A percentile compares a stretch with the other conserved stretches of the same genome.
Evolutionary conservation across 2,113 vertebrate genomes (phyloP).

Genomic region (Hyperopisus bebe): DNA sequence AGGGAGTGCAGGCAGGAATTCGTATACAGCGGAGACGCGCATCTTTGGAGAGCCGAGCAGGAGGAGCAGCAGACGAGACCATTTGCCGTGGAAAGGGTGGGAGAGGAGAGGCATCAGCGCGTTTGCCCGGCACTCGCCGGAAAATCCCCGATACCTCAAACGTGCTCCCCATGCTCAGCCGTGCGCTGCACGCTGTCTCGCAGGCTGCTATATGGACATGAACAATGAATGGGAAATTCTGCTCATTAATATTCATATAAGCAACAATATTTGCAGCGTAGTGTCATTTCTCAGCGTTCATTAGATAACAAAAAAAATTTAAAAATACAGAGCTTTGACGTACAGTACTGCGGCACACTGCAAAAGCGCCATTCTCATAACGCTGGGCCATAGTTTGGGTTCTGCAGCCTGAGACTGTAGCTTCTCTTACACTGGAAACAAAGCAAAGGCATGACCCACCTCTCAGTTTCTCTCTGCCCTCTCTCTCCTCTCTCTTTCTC

Average conservation of each 20-base stretch:
- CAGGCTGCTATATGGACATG: background rate
- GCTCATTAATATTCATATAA: background rate
- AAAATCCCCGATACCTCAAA: background rate
- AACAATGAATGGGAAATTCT: background rate
- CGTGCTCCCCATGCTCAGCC: background rate
- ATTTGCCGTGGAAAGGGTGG: background rate
- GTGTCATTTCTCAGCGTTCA: background rate
- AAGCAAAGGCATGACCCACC: constrained; percentile 7
- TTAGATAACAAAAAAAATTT: background rate
- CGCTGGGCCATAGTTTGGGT: background rate
- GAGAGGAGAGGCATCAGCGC: background rate
- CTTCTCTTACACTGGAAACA: background rate
- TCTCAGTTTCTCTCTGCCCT: background rate
- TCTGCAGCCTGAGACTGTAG: background rate
- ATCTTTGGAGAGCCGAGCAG: background rate
- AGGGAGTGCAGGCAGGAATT: constrained; percentile 5
- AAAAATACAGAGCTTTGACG: background rate
- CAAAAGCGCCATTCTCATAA: background rate
- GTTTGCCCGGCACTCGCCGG: too few species aligned
- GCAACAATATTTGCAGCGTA: background rate
- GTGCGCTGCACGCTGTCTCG: background rate
- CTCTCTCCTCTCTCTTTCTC: background rate
- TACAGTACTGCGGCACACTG: background rate
- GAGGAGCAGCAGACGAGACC: background rate
- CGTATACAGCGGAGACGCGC: background rate